Percentiles rank a stretch among this genome's conserved stretches.
phyloP scores from a whole-genome alignment of 2,113 vertebrate species.

The Cepphus grylle region DNA sequence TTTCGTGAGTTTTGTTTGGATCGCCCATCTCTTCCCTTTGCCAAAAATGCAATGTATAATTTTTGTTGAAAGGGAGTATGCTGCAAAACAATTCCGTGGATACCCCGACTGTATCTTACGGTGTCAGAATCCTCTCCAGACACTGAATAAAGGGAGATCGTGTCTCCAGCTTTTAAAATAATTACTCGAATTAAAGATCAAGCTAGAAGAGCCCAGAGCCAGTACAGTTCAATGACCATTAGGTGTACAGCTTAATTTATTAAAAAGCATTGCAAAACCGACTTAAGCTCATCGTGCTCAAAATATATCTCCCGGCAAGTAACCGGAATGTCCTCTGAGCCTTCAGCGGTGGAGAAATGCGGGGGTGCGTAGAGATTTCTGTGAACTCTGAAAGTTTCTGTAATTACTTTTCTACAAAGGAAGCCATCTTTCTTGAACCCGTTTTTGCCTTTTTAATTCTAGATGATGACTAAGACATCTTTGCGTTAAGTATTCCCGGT shows the following conservation, averaged over 20 bases:
- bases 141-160: background rate
- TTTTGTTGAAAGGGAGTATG: background rate
- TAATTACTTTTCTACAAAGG: background rate
- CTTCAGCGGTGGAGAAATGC: background rate
- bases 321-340: background rate
- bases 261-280: slow-evolving; percentile 38
- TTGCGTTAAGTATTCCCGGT: background rate
- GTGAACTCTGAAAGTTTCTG: background rate
- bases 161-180: slow-evolving; percentile 51
- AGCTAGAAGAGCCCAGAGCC: slow-evolving; percentile 23
- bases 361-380: background rate
- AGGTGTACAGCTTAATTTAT: slow-evolving; percentile 11
- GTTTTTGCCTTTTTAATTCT: background rate
- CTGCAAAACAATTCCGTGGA: background rate
- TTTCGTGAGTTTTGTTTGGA: background rate
- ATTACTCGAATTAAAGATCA: slow-evolving; percentile 12
- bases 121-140: slow-evolving; percentile 8
- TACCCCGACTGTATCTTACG: background rate
- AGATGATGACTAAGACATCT: background rate
- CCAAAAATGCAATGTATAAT: background rate
- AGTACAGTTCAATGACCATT: slow-evolving; percentile 32
- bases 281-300: background rate
- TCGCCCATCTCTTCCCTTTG: background rate
- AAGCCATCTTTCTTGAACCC: background rate
- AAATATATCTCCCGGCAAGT: background rate